phyloP scores from a whole-genome alignment of 2,888 invertebrate species.

The Pemphredon lugubris region DNA sequence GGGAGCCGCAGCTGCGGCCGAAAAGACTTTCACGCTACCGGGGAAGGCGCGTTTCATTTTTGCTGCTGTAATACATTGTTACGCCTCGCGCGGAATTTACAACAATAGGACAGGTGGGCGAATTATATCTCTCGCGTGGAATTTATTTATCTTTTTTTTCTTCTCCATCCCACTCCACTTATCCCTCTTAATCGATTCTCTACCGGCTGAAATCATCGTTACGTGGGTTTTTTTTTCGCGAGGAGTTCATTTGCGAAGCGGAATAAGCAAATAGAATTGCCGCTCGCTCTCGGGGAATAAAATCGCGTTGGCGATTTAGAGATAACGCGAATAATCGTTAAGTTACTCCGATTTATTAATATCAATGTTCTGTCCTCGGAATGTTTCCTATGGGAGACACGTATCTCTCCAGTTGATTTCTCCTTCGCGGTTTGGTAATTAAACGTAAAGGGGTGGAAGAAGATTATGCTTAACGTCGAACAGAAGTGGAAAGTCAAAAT shows the following conservation, averaged over 20 bases:
- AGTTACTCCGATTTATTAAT: too few relatives aligned
- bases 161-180: neutral
- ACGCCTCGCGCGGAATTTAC: constrained; percentile 50
- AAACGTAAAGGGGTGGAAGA: neutral
- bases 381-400: too few relatives aligned
- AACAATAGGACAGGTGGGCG: constrained; percentile 64
- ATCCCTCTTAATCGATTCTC: neutral
- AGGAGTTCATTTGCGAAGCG: too few relatives aligned
- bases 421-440: too few relatives aligned
- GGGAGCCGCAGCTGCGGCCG: constrained; percentile 51
- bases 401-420: too few relatives aligned
- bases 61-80: constrained; percentile 46
- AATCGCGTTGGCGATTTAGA: neutral
- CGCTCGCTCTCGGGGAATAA: too few relatives aligned
- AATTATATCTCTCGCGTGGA: constrained; percentile 25
- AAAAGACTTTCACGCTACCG: constrained; percentile 59
- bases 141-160: neutral
- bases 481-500: constrained; percentile 4
- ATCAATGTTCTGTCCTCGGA: too few relatives aligned
- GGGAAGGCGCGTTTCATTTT: constrained; percentile 48
- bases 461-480: too few relatives aligned
- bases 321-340: too few relatives aligned
- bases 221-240: too few relatives aligned
- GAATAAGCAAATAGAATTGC: neutral
- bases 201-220: too few relatives aligned